Percentiles rank a stretch among this genome's conserved stretches.
Evolutionary conservation across 2,888 invertebrate species (phyloP).

Genomic region (Heliconius hortense): DNA sequence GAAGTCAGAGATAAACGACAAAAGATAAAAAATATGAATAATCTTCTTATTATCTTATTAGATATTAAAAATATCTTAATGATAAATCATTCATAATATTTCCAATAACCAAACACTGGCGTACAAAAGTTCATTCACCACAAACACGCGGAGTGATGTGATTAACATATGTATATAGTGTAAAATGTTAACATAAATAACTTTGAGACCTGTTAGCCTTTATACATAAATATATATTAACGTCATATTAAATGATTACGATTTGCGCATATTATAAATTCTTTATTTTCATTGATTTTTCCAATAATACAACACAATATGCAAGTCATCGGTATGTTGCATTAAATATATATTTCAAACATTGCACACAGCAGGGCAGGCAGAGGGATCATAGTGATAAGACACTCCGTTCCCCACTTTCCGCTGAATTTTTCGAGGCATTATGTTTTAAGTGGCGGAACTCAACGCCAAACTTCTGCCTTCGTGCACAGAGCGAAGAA

Average conservation of each 20-base stretch:
- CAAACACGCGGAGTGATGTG: not conserved
- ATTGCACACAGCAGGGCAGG: too few species aligned
- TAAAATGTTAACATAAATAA: conserved; percentile 20
- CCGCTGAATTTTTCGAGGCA: too few species aligned
- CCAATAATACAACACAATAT: not conserved
- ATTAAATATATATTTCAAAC: not conserved
- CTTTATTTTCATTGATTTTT: not conserved
- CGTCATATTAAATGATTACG: conserved; percentile 4
- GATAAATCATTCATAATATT: not conserved
- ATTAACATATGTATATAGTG: conserved; percentile 19
- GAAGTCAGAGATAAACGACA: not conserved
- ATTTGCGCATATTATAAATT: not conserved
- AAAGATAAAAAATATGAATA: not conserved
- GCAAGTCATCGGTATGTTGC: conserved; percentile 1
- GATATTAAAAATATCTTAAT: not conserved
- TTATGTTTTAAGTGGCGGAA: too few species aligned
- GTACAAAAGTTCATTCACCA: conserved; percentile 1
- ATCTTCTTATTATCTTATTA: not conserved
- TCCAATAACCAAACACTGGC: not conserved
- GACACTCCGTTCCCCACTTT: too few species aligned
- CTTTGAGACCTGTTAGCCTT: conserved; percentile 9
- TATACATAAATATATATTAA: conserved; percentile 9
- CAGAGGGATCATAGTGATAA: too few species aligned
- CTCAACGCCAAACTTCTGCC: too few species aligned
- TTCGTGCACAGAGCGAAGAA: too few species aligned